Percentiles rank a stretch among this genome's conserved stretches.
Evolutionary conservation across 64 coral and sea anemone species (phyloP).

Genomic region (Stylophora pistillata): DNA sequence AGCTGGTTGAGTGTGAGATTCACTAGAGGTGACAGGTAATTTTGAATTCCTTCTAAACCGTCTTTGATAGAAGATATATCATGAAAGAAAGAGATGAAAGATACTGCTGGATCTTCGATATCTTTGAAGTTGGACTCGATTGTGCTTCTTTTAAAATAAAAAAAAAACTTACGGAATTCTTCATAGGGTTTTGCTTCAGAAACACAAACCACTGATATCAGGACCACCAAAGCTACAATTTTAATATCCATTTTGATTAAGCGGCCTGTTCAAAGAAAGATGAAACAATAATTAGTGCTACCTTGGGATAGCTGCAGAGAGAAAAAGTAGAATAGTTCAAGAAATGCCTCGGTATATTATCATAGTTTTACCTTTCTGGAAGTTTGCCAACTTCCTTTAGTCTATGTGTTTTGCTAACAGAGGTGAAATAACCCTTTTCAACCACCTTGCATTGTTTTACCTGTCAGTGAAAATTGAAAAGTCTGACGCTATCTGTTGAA

Average conservation of each 20-base stretch:
- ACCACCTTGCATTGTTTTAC: not conserved
- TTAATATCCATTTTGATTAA: slow-evolving; percentile 53
- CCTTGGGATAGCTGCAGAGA: not conserved
- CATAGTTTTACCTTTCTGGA: slow-evolving; percentile 1
- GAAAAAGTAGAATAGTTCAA: not conserved
- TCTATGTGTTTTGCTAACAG: not conserved
- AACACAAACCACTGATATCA: slow-evolving; percentile 29
- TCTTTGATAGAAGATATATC: not conserved
- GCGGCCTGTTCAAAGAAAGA: not conserved
- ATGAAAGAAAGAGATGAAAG: not conserved
- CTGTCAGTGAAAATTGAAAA: slow-evolving; percentile 30
- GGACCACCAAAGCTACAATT: slow-evolving; percentile 16
- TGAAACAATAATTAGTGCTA: not conserved
- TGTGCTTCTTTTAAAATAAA: not conserved
- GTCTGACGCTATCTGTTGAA: slow-evolving; percentile 31
- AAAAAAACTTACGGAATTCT: slow-evolving; percentile 11
- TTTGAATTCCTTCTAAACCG: not conserved
- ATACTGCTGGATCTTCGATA: too few relatives aligned
- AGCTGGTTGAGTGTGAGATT: not conserved
- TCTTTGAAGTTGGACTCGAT: not conserved
- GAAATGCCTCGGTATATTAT: not conserved
- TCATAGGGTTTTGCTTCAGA: slow-evolving; percentile 24
- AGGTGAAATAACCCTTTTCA: not conserved
- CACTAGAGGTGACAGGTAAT: not conserved
- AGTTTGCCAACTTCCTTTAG: not conserved